Evolutionary conservation across 2,113 vertebrate species (phyloP).

Genomic region (Condylura cristata): DNA sequence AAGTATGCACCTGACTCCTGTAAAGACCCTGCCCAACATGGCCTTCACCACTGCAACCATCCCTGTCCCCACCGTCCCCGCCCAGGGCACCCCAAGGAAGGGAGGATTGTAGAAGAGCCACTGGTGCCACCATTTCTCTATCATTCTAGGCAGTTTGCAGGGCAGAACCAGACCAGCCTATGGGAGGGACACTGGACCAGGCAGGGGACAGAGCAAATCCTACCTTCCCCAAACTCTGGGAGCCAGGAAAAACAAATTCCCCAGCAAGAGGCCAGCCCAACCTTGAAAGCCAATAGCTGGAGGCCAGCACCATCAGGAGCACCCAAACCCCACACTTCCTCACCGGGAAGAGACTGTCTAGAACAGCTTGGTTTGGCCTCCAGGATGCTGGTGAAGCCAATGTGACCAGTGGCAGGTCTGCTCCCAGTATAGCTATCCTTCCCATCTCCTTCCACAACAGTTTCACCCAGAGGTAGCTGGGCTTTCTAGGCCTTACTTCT

Average conservation of each 20-base stretch:
- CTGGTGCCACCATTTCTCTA: not conserved
- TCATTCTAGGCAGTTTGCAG: not conserved
- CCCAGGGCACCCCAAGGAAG: not conserved
- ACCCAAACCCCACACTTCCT: not conserved
- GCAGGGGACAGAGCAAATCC: not conserved
- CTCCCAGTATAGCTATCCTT: not conserved
- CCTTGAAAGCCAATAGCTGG: not conserved
- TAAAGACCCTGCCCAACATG: not conserved
- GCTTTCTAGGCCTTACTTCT: conserved; percentile 67
- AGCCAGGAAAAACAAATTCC: not conserved
- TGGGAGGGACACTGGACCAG: not conserved
- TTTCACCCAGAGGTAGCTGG: not conserved
- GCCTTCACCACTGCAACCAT: not conserved
- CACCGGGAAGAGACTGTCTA: not conserved
- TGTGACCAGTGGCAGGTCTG: not conserved
- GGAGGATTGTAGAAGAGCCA: not conserved
- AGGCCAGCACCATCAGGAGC: not conserved
- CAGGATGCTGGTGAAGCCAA: not conserved
- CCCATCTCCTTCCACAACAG: not conserved
- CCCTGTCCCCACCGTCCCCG: not conserved
- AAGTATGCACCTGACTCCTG: not conserved
- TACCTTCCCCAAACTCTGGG: not conserved
- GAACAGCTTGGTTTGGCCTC: not conserved
- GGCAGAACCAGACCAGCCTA: not conserved
- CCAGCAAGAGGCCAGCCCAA: not conserved